These are phyloP conservation scores for Boleophthalmus pectinirostris DNA, from an alignment of 2,113 vertebrate genomes.

Conservation along the genomic window DNA sequence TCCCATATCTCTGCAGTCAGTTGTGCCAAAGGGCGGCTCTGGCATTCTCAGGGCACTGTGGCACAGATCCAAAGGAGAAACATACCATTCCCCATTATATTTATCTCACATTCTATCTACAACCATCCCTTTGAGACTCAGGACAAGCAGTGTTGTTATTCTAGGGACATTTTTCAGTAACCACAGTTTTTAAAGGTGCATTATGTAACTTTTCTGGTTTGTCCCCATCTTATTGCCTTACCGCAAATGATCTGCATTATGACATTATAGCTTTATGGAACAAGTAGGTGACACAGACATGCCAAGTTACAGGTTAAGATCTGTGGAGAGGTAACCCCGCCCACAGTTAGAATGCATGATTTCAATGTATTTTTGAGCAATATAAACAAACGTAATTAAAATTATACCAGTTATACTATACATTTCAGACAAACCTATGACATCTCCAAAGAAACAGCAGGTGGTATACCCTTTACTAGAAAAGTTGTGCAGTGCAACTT, in stretches of 20 bases:
- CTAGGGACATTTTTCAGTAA: neutral
- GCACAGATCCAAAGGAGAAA: constrained; percentile 15
- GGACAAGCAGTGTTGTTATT: constrained; percentile 4
- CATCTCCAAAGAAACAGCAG: too few species aligned
- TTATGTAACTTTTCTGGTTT: too few species aligned
- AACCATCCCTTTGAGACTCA: constrained; percentile 6
- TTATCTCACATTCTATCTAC: constrained; percentile 13
- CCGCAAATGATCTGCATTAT: too few species aligned
- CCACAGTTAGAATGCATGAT: neutral
- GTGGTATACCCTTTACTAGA: too few species aligned
- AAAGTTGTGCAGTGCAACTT: neutral
- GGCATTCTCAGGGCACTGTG: constrained; percentile 11
- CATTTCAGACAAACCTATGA: too few species aligned
- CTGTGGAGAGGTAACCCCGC: too few species aligned
- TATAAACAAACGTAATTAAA: neutral
- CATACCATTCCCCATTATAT: constrained; percentile 29
- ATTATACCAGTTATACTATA: too few species aligned
- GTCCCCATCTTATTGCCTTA: too few species aligned
- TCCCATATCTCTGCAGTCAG: constrained; percentile 2
- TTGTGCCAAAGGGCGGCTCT: constrained; percentile 9
- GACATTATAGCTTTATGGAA: too few species aligned
- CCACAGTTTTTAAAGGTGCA: too few species aligned
- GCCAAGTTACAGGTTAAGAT: too few species aligned
- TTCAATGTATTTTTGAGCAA: neutral
- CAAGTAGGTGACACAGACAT: too few species aligned